Evolutionary conservation across 2,888 invertebrate genomes (phyloP).

Genomic region (Orgyia antiqua): DNA sequence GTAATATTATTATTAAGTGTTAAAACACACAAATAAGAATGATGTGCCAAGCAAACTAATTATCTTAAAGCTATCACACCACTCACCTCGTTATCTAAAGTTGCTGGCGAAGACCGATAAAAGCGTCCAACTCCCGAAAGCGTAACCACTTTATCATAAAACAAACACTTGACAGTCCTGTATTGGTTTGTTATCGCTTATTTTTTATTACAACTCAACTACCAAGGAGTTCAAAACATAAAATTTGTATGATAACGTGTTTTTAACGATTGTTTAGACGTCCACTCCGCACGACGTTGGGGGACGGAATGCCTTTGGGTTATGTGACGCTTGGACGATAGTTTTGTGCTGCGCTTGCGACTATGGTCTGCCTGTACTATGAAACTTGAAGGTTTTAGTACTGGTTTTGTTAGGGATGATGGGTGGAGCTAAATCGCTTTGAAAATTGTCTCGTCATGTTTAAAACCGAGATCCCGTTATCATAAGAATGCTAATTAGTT

Average conservation of each 20-base stretch:
- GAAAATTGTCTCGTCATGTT: too few species aligned
- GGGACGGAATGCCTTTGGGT: conserved; percentile 56
- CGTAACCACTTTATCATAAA: conserved; percentile 48
- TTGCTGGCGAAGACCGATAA: conserved; percentile 55
- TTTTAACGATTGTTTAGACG: conserved; percentile 27
- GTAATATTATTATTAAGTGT: too few species aligned
- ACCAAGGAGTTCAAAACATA: conserved; percentile 35
- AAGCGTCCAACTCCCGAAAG: conserved; percentile 46
- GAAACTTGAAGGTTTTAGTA: conserved; percentile 13
- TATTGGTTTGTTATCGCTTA: conserved; percentile 35
- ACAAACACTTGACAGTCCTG: conserved; percentile 49
- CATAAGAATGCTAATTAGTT: too few species aligned
- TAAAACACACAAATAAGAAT: conserved; percentile 26
- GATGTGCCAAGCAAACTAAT: conserved; percentile 46
- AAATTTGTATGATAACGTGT: conserved; percentile 40
- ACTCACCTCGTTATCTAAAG: conserved; percentile 72
- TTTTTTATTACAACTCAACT: conserved; percentile 46
- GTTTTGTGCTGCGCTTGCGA: conserved; percentile 46
- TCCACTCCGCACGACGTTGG: conserved; percentile 37
- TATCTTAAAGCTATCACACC: conserved; percentile 71
- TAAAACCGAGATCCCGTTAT: too few species aligned
- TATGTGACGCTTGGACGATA: conserved; percentile 28
- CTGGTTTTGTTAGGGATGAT: conserved; percentile 7
- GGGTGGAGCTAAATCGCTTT: too few species aligned
- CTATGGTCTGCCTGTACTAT: conserved; percentile 27